These are phyloP conservation scores for Sitophilus oryzae DNA, from an alignment of 1,140 invertebrate species.

Conservation along the genomic window DNA sequence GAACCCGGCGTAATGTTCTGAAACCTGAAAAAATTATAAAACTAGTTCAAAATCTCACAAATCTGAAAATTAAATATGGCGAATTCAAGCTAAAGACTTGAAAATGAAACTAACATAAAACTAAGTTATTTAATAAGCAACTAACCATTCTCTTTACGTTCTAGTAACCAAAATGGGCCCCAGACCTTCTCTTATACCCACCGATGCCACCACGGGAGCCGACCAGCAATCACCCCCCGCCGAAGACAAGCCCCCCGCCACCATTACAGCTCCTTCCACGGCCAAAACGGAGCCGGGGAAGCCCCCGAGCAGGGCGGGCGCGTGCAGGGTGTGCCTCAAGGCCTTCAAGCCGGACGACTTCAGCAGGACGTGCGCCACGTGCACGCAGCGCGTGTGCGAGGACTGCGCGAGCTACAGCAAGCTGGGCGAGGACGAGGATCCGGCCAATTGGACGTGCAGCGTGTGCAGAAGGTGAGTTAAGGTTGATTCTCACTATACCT, in stretches of 20 bases:
- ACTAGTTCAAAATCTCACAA: no score
- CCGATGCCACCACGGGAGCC: constrained; percentile 33
- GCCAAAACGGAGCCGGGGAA: constrained; percentile 59
- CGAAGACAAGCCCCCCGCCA: constrained; percentile 34
- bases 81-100: no score
- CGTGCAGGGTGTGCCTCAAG: constrained; percentile 80
- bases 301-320: constrained; percentile 63
- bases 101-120: no score
- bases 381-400: constrained; percentile 82
- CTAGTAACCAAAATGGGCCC: constrained; percentile 62
- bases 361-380: constrained; percentile 77
- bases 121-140: no score
- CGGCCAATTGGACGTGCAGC: constrained; percentile 41
- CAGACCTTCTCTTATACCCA: constrained; percentile 52
- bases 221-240: constrained; percentile 26
- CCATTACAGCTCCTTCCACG: constrained; percentile 41
- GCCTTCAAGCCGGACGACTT: constrained; percentile 79
- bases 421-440: constrained; percentile 70
- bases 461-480: constrained; percentile 39
- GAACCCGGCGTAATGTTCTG: no score
- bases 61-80: no score
- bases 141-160: no score
- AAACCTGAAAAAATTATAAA: no score
- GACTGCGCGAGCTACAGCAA: constrained; percentile 87
- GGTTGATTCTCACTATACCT: no score